phyloP scores from a whole-genome alignment of 2,888 invertebrate genomes.

The Agonum fuliginosum region DNA sequence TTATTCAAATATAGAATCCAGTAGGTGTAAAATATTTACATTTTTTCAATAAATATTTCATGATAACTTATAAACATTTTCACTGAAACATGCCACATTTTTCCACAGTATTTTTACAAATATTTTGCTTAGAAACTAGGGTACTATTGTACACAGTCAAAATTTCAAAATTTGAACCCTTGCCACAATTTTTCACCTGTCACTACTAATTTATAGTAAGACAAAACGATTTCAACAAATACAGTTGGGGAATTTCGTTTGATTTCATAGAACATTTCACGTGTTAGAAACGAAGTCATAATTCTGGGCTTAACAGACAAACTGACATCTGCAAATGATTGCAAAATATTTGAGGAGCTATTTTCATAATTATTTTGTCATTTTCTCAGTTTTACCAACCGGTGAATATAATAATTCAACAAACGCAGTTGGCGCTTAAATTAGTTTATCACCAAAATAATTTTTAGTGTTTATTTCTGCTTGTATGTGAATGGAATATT shows the following conservation, averaged over 20 bases:
- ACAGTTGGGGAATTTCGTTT: not conserved
- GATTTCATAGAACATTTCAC: conserved; percentile 13
- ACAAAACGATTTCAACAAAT: conserved; percentile 3
- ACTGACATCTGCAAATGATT: conserved; percentile 9
- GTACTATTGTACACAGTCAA: no score
- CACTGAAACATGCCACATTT: not conserved
- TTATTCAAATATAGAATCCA: conserved; percentile 4
- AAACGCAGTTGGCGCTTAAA: conserved; percentile 3
- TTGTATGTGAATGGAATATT: not conserved
- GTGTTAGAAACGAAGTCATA: conserved; percentile 2
- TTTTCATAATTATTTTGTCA: not conserved
- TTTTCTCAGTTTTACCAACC: no score
- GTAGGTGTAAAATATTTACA: conserved; percentile 47
- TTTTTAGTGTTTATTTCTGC: no score
- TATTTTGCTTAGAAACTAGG: not conserved
- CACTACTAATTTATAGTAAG: conserved; percentile 6
- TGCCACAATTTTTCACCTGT: conserved; percentile 14
- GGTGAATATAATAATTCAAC: no score
- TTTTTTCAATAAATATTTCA: conserved; percentile 36
- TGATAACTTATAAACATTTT: not conserved
- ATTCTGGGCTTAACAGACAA: conserved; percentile 9
- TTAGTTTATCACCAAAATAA: conserved; percentile 9
- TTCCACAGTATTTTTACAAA: not conserved
- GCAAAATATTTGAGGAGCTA: not conserved
- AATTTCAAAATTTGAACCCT: conserved; percentile 13